Conservation (phyloP, 92 coral and sea anemone species). For the Heteractis magnifica region DNA sequence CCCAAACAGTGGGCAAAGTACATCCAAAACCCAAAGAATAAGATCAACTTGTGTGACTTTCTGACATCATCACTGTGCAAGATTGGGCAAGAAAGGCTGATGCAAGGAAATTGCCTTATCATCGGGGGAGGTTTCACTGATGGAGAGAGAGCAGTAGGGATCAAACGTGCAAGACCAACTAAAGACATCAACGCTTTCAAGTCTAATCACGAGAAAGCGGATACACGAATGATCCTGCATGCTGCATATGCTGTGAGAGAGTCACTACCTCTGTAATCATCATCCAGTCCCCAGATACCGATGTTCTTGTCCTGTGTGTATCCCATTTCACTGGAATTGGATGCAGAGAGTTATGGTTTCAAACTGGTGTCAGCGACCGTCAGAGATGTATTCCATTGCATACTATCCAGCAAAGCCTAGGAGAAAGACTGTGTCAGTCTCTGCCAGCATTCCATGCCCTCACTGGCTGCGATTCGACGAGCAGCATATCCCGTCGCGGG, state of each 20-base stretch:
- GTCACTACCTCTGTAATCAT: too few relatives aligned
- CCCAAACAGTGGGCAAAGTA: slow-evolving; percentile 42
- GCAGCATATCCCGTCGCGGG: slow-evolving; percentile 38
- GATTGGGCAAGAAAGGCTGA: slow-evolving; percentile 30
- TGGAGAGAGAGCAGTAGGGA: slow-evolving; percentile 27
- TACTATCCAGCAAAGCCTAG: not conserved
- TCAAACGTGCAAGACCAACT: not conserved
- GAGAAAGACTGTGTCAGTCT: slow-evolving; percentile 20
- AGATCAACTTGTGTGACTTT: not conserved
- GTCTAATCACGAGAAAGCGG: too few relatives aligned
- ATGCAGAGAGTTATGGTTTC: slow-evolving; percentile 15
- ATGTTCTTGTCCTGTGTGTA: too few relatives aligned
- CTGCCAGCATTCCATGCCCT: too few relatives aligned
- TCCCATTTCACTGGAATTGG: too few relatives aligned
- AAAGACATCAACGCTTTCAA: slow-evolving; percentile 11
- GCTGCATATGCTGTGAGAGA: too few relatives aligned
- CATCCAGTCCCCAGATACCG: not conserved
- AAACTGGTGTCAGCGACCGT: slow-evolving; percentile 1
- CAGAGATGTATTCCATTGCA: slow-evolving; percentile 53
- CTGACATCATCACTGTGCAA: slow-evolving; percentile 16
- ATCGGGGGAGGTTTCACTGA: too few relatives aligned
- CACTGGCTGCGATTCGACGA: too few relatives aligned
- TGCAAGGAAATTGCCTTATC: slow-evolving; percentile 3
- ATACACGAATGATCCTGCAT: too few relatives aligned
- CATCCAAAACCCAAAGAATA: not conserved